Evolutionary conservation across 1,140 invertebrate species (phyloP).

Genomic region (Bombus soroeensis): DNA sequence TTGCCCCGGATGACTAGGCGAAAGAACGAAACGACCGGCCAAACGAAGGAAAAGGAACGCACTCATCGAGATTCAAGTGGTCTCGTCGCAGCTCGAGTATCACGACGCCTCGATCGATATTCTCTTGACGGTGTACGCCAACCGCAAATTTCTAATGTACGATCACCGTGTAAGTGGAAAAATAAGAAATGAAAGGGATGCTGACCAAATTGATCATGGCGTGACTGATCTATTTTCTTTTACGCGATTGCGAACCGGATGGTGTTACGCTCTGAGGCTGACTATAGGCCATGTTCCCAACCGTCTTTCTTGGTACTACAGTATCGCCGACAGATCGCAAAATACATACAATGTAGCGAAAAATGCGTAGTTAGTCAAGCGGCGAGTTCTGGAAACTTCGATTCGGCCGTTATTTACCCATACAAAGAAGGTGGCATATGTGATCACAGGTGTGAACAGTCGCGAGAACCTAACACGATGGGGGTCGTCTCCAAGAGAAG

Average conservation of each 20-base stretch:
- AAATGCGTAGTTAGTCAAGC: too few relatives aligned
- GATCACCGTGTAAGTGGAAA: background rate
- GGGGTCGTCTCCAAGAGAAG: too few relatives aligned
- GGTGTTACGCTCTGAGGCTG: too few relatives aligned
- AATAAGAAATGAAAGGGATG: background rate
- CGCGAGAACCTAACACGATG: too few relatives aligned
- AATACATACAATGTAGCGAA: too few relatives aligned
- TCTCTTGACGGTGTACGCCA: background rate
- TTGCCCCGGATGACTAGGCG: background rate
- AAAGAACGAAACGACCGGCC: background rate
- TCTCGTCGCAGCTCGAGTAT: background rate
- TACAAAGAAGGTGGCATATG: too few relatives aligned
- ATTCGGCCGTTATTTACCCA: too few relatives aligned
- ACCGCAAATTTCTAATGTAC: background rate
- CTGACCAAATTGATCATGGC: background rate
- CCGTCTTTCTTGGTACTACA: too few relatives aligned
- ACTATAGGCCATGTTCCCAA: too few relatives aligned
- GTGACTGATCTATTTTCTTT: background rate
- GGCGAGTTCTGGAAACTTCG: too few relatives aligned
- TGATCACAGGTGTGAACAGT: too few relatives aligned
- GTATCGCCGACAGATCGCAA: too few relatives aligned
- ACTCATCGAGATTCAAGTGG: background rate
- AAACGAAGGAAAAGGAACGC: background rate
- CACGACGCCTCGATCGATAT: background rate
- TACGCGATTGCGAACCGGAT: background rate